A percentile compares a stretch with the other conserved stretches of the same genome.
Conservation (phyloP, 2,113 vertebrate species). For the Parotia lawesii region DNA sequence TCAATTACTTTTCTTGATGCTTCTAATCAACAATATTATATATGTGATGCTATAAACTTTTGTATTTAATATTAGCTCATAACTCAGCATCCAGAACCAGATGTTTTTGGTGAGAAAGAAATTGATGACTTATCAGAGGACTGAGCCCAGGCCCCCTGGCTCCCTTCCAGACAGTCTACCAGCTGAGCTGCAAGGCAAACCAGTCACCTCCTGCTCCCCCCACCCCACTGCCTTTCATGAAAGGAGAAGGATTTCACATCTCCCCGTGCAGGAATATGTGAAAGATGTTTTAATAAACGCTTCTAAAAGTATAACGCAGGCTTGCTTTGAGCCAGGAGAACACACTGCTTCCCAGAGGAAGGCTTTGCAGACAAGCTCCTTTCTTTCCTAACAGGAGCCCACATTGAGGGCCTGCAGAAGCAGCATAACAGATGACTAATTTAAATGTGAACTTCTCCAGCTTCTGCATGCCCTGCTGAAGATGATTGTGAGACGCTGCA, state of each 20-base stretch:
- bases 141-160: constrained; percentile 70
- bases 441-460: not conserved
- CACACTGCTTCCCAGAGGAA: not conserved
- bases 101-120: constrained; percentile 81
- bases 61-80: constrained; percentile 81
- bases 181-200: constrained; percentile 55
- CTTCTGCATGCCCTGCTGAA: not conserved
- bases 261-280: not conserved
- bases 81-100: constrained; percentile 77
- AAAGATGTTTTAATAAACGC: constrained; percentile 13
- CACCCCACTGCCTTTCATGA: not conserved
- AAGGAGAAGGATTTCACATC: constrained; percentile 42
- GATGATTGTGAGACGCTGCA: not conserved
- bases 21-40: constrained; percentile 79
- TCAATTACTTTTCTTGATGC: constrained; percentile 81
- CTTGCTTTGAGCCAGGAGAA: not conserved
- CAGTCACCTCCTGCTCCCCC: constrained; percentile 22
- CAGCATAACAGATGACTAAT: not conserved
- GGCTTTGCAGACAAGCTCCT: not conserved
- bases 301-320: not conserved
- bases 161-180: constrained; percentile 62
- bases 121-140: constrained; percentile 80
- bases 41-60: constrained; percentile 80
- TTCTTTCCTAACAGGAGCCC: not conserved
- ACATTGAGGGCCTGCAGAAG: rapidly evolving